Evolutionary conservation across 1,140 invertebrate species (phyloP), one percentile per base, ranked within the genome.

Genomic region (Zaprionus tsacasi): DNA sequence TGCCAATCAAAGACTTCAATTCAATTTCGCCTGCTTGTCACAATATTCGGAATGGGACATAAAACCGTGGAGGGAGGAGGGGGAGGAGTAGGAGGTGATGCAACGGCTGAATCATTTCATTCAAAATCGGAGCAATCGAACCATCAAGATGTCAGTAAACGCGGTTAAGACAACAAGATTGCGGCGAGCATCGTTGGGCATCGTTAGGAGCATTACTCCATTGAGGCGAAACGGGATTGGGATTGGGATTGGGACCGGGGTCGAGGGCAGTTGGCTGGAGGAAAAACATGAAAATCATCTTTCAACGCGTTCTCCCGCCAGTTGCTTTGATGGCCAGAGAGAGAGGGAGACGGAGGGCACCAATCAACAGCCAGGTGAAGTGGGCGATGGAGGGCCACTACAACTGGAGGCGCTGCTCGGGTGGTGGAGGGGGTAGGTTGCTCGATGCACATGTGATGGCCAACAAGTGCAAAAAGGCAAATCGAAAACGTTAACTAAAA

Each of bases 211-310:
- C 80, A 69, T 67, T 68, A 71, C 76, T 79, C 61, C 52, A 71
- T 66, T 75, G 38, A 40, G 56, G 52, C 61, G 33, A 21, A 45
- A 67, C 40, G 50, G 59, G 15, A 17, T 45, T 13, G 61, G 38
- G 38, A 21, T 12, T 35, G 50, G 59, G 15, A 17, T 45, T 13
- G 61, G 38, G 38, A 21, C 15, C 25, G 40, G 25, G 36, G 38
- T 40, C 13, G 27, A 65, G 64, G 55, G 79, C 54, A 67, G 21
- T 48, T 50, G 50, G 50, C 38, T 25, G 67, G 45, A 52, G 79
- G 76, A 52, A 91, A 82, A 91, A 91, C 87, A 91, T 90, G 87
- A 90, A 90, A 90, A 91, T 90, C 87, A 91, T 90, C 87, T 90
- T 91, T 91, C 82, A 82, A 72, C 78, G 79, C 83, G 61, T 71